Evolutionary conservation across 2,797 vertebrate species (phyloP).

Genomic region (Champsocephalus gunnari): DNA sequence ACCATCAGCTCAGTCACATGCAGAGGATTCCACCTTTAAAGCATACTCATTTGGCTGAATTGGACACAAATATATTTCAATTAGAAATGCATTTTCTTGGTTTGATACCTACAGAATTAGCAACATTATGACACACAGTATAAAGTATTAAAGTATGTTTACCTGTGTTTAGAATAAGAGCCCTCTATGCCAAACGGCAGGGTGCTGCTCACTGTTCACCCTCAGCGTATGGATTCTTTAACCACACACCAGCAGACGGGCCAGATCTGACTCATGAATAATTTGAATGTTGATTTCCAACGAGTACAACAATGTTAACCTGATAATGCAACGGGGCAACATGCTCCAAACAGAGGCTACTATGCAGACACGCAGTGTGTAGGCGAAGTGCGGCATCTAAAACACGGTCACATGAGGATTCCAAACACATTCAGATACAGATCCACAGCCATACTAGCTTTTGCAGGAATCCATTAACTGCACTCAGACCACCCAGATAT

Average conservation of each 20-base stretch:
- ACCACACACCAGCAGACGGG: not conserved
- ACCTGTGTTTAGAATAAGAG: slow-evolving; percentile 27
- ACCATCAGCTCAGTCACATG: slow-evolving; percentile 13
- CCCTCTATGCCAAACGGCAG: slow-evolving; percentile 30
- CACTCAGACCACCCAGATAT: not conserved
- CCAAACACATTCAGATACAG: not conserved
- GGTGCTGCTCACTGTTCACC: slow-evolving; percentile 26
- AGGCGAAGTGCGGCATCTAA: not conserved
- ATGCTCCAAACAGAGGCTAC: too few relatives aligned
- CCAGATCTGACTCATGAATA: slow-evolving; percentile 17
- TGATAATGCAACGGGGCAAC: slow-evolving; percentile 7
- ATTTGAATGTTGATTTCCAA: slow-evolving; percentile 34
- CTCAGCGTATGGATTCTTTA: slow-evolving; percentile 1
- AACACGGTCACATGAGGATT: slow-evolving; percentile 3
- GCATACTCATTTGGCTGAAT: not conserved
- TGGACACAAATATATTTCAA: slow-evolving; percentile 20
- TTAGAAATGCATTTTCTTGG: slow-evolving; percentile 15
- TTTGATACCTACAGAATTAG: slow-evolving; percentile 23
- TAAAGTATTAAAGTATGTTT: slow-evolving; percentile 51
- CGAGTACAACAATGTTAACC: slow-evolving; percentile 30
- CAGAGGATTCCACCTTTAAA: slow-evolving; percentile 2
- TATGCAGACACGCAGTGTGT: not conserved
- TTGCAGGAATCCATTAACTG: not conserved
- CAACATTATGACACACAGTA: slow-evolving; percentile 32
- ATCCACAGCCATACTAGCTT: not conserved